These are phyloP conservation scores for Cirrhinus molitorella DNA, from an alignment of 2,797 vertebrate species.

Conservation along the genomic window DNA sequence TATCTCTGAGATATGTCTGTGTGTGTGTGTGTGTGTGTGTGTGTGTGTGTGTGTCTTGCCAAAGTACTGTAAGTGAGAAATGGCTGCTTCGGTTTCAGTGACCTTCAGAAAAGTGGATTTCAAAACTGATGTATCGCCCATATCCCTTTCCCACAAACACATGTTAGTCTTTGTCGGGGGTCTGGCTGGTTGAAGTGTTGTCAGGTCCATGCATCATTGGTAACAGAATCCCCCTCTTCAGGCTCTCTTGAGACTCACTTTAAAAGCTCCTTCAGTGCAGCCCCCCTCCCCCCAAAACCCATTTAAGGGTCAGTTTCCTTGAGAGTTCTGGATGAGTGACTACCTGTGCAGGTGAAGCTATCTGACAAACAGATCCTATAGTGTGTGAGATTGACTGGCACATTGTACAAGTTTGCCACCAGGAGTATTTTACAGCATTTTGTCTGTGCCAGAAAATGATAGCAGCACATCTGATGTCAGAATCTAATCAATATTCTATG, in stretches of 20 bases:
- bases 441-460: background rate
- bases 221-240: slow-evolving; percentile 77
- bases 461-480: background rate
- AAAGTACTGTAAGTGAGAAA: slow-evolving; percentile 21
- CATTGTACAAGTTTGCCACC: background rate
- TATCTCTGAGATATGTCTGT: background rate
- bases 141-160: slow-evolving; percentile 45
- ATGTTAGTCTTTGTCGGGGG: slow-evolving; percentile 70
- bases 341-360: slow-evolving; percentile 36
- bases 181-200: slow-evolving; percentile 75
- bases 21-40: background rate
- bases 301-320: slow-evolving; percentile 18
- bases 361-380: background rate
- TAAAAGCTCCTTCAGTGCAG: slow-evolving; percentile 82
- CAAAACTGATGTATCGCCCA: slow-evolving; percentile 5
- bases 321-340: slow-evolving; percentile 60
- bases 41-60: background rate
- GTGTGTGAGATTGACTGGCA: slow-evolving; percentile 13
- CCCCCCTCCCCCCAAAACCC: slow-evolving; percentile 66
- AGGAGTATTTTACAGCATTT: background rate
- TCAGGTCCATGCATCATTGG: slow-evolving; percentile 83
- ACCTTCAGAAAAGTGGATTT: slow-evolving; percentile 27
- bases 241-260: slow-evolving; percentile 68
- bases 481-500: background rate
- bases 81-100: slow-evolving; percentile 33